These are phyloP conservation scores for Molossus alvarezi DNA, from an alignment of 2,797 vertebrate genomes.

Conservation along the genomic window DNA sequence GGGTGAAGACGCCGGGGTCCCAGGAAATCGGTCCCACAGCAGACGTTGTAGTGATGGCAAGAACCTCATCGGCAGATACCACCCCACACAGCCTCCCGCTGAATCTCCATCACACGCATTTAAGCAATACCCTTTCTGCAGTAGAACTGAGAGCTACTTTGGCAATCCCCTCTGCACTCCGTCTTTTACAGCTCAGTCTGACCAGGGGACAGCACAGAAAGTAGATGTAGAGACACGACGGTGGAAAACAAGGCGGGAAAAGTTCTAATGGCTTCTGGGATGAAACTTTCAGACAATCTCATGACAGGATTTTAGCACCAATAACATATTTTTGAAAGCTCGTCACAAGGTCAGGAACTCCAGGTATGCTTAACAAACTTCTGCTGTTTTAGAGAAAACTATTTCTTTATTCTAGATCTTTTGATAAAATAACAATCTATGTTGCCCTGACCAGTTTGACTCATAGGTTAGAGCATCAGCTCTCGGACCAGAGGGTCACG, in stretches of 20 bases:
- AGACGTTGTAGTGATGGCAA: neutral
- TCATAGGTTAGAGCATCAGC: no score
- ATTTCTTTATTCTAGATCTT: constrained; percentile 42
- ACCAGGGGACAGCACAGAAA: constrained; percentile 61
- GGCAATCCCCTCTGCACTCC: constrained; percentile 46
- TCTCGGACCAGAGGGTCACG: no score
- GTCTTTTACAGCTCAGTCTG: constrained; percentile 60
- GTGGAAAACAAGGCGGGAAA: neutral
- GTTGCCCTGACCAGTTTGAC: neutral
- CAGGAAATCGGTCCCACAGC: neutral
- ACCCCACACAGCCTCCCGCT: neutral
- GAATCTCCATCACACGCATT: neutral
- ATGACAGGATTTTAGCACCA: constrained; percentile 10
- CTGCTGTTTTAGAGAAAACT: constrained; percentile 54
- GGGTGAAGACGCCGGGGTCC: constrained; percentile 37
- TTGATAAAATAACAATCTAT: constrained; percentile 35
- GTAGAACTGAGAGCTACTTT: constrained; percentile 47
- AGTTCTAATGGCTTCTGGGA: neutral
- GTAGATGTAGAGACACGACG: neutral
- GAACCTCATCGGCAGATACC: neutral
- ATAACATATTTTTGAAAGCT: neutral
- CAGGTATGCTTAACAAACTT: constrained; percentile 6
- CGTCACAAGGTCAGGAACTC: neutral
- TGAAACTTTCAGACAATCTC: constrained; percentile 13
- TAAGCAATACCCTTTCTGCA: neutral